Conservation (phyloP, 2,888 invertebrate species). For the Aphidius colemani region DNA sequence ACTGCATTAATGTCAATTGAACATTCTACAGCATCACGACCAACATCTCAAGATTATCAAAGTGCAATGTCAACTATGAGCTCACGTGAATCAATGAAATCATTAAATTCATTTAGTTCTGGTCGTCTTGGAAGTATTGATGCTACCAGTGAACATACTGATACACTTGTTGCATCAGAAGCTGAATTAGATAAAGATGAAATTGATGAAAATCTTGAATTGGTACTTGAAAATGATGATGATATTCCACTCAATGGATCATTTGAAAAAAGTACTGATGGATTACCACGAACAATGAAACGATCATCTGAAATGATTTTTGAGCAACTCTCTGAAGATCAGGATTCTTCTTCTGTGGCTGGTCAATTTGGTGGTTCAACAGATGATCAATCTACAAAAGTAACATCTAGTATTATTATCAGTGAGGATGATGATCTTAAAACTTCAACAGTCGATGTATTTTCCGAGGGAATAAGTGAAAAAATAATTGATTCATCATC, state of each 20-base stretch:
- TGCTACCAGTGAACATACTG: slow-evolving; percentile 83
- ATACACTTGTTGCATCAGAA: slow-evolving; percentile 89
- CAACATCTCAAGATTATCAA: slow-evolving; percentile 83
- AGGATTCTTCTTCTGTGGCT: slow-evolving; percentile 52
- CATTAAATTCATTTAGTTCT: slow-evolving; percentile 86
- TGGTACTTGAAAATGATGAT: slow-evolving; percentile 57
- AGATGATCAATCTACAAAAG: slow-evolving; percentile 44
- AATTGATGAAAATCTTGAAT: slow-evolving; percentile 63
- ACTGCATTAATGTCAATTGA: slow-evolving; percentile 82
- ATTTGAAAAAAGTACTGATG: slow-evolving; percentile 62
- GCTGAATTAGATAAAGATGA: slow-evolving; percentile 71
- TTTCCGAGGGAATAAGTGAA: slow-evolving; percentile 49
- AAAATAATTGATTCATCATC: slow-evolving; percentile 46
- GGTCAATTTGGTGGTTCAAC: slow-evolving; percentile 44
- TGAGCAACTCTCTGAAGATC: slow-evolving; percentile 65
- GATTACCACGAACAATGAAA: slow-evolving; percentile 72
- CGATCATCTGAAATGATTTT: slow-evolving; percentile 91
- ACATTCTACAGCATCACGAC: slow-evolving; percentile 71
- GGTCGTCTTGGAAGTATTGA: slow-evolving; percentile 88
- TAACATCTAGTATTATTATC: slow-evolving; percentile 67
- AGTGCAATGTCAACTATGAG: slow-evolving; percentile 87
- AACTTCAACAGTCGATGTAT: slow-evolving; percentile 54
- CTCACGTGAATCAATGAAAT: slow-evolving; percentile 88
- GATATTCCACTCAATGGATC: slow-evolving; percentile 42
- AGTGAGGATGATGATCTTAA: slow-evolving; percentile 58